Conservation (phyloP, 2,888 invertebrate species). For the Lasioglossum figueresi region DNA sequence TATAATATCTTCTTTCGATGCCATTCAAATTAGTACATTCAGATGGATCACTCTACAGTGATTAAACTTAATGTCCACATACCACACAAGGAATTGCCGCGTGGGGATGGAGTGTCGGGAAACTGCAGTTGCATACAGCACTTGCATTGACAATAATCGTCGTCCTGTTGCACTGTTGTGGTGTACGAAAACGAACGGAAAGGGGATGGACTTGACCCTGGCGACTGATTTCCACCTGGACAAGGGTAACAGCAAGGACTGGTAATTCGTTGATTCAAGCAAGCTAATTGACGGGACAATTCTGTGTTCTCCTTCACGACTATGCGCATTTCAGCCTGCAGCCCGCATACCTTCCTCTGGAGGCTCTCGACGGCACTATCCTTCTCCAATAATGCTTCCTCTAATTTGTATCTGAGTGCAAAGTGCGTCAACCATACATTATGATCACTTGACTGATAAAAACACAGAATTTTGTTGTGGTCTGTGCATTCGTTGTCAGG, state of each 20-base stretch:
- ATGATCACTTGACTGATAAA: conserved; percentile 25
- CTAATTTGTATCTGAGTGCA: conserved; percentile 86
- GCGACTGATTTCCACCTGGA: conserved; percentile 59
- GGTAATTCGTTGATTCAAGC: conserved; percentile 70
- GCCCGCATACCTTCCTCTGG: conserved; percentile 86
- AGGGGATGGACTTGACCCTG: conserved; percentile 48
- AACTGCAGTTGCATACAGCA: conserved; percentile 60
- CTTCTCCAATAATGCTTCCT: conserved; percentile 87
- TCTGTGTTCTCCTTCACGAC: conserved; percentile 87
- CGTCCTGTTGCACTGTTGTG: conserved; percentile 58
- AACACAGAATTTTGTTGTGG: conserved; percentile 18
- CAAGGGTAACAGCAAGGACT: conserved; percentile 69
- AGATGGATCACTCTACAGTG: neutral
- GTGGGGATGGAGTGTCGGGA: conserved; percentile 52
- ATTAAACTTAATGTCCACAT: conserved; percentile 3
- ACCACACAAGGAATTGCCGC: conserved; percentile 63
- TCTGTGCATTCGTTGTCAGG: conserved; percentile 47
- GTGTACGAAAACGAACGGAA: conserved; percentile 59
- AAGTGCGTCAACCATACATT: conserved; percentile 15
- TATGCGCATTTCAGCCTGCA: conserved; percentile 88
- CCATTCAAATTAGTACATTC: no score
- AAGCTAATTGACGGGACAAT: conserved; percentile 85
- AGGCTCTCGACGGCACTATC: conserved; percentile 88
- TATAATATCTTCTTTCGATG: no score
- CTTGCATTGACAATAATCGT: conserved; percentile 70